Evolutionary conservation across 2,888 invertebrate species (phyloP).

Genomic region (Alcis repandata): DNA sequence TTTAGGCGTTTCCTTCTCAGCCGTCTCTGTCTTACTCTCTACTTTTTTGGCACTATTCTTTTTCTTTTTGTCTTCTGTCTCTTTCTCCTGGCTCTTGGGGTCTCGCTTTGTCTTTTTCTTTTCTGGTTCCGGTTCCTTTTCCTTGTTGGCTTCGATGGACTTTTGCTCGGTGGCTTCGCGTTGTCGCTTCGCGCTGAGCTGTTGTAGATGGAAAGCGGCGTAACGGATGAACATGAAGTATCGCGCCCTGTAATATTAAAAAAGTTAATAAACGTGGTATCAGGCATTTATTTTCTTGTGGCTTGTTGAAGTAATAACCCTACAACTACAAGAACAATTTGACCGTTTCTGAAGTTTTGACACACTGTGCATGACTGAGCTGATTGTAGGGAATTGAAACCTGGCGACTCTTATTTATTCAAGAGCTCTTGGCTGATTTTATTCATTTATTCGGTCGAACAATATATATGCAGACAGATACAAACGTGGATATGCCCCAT

Average conservation of each 20-base stretch:
- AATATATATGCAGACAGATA: no score
- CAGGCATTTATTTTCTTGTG: no score
- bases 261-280: constrained; percentile 17
- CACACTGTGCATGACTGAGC: no score
- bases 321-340: no score
- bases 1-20: constrained; percentile 45
- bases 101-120: constrained; percentile 66
- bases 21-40: constrained; percentile 52
- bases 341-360: no score
- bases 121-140: constrained; percentile 52
- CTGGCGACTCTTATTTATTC: no score
- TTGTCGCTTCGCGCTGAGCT: constrained; percentile 91
- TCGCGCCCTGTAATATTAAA: constrained; percentile 85
- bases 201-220: constrained; percentile 97
- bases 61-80: constrained; percentile 59
- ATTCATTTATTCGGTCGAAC: no score
- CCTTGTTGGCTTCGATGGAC: constrained; percentile 77
- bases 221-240: constrained; percentile 98
- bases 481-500: no score
- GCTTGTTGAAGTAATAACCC: no score
- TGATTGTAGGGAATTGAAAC: no score
- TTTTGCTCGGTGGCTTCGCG: constrained; percentile 72
- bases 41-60: constrained; percentile 70
- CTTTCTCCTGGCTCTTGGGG: constrained; percentile 72
- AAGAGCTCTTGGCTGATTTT: no score